Base-by-base conservation (phyloP, 2,113 vertebrate genomes). In the Xenopus borealis region DNA sequence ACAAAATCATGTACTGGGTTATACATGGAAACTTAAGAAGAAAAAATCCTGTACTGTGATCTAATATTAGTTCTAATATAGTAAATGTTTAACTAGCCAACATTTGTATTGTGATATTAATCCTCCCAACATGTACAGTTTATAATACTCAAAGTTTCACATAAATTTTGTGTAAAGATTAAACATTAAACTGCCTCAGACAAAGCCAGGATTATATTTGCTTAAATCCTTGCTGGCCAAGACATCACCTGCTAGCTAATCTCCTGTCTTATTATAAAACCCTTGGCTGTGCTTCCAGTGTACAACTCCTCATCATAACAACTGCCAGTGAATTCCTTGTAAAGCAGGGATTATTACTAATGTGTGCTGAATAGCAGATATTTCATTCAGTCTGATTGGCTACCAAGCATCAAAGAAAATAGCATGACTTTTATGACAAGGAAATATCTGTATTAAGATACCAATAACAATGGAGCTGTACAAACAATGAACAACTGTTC, bases 201-300 rank as follows among this genome's bases (percentile, higher is more conserved):
- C 73, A 76, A 69, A 76, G 73, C 73, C 18, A 45, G 73, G 66
- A 76, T 76, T 76, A 76, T 69, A 69, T 76, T 76, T 57, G 59
- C 45, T 55, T 69, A 76, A 76, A 76, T 69, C 73, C 66, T 69
- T 52, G 45, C 66, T 69, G 73, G 58, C 73, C 73, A 76, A 69
- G 66, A 64, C 66, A 76, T 76, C 73, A 76, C 73, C 66, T 76
- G 73, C 73, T 63, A 69, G 47, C 23, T 76, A 76, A 76, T 76
- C 73, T 69, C 66, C 67, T 76, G 73, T 76, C 18, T 76, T 76
- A 63, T 63, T 57, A 62, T 69, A 76, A 76, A 58, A 76, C 66
- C 66, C 66, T 63, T 69, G 66, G 72, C 72, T 62, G 59, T 76
- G 66, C 66, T 76, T 63, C 66, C 23, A 55, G 45, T 47, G 9